Conservation (phyloP, 2,113 vertebrate species). For the Mesitornis unicolor region DNA sequence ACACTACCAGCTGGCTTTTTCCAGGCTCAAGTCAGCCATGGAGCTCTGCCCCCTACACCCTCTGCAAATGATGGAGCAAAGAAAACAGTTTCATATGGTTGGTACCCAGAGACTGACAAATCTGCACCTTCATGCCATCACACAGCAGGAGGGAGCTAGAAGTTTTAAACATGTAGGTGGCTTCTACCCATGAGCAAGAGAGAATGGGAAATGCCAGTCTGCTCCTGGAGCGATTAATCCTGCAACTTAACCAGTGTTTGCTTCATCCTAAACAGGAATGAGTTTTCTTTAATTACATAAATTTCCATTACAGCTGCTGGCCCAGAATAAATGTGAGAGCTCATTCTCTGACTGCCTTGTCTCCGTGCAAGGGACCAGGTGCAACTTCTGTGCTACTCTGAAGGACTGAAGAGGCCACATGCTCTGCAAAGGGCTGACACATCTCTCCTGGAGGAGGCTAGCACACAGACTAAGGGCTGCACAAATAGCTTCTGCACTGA, state of each 20-base stretch:
- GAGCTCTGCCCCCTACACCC: not conserved
- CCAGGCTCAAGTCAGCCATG: not conserved
- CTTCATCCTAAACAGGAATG: not conserved
- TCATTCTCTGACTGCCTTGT: not conserved
- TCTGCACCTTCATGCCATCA: not conserved
- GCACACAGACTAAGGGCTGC: not conserved
- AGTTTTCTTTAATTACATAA: not conserved
- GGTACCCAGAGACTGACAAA: not conserved
- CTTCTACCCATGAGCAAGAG: not conserved
- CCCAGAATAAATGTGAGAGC: not conserved
- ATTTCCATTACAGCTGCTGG: not conserved
- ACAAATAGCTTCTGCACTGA: not conserved
- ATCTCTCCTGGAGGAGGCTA: not conserved
- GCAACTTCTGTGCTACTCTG: not conserved
- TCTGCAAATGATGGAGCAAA: not conserved
- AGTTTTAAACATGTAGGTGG: slow-evolving; percentile 8
- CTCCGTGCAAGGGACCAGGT: not conserved
- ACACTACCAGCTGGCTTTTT: not conserved
- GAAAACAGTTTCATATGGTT: not conserved
- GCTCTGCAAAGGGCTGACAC: not conserved
- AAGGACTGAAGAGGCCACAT: not conserved
- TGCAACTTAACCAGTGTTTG: not conserved
- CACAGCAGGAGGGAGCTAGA: not conserved
- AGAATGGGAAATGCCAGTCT: slow-evolving; percentile 43
- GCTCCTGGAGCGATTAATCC: slow-evolving; percentile 14